phyloP scores from a whole-genome alignment of 2,888 invertebrate species.

The Drosophila cyrtoloma region DNA sequence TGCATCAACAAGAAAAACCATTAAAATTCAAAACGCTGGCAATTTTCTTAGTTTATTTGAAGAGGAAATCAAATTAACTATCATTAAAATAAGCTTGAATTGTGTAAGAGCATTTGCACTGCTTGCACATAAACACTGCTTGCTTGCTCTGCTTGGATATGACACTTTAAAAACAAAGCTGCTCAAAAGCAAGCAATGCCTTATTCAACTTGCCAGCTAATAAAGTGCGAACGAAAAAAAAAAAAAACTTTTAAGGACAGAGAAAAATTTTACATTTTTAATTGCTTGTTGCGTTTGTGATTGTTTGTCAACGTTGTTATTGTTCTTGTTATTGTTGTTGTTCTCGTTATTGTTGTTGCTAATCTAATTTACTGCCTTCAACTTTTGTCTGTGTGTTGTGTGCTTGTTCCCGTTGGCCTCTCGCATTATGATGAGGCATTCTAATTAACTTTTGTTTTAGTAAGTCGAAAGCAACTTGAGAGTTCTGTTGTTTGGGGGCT shows the following conservation, averaged over 20 bases:
- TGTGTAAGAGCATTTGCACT: constrained; percentile 1
- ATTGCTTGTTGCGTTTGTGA: constrained; percentile 74
- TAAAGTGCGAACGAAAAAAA: constrained; percentile 38
- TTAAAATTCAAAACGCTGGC: not conserved
- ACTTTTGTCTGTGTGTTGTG: constrained; percentile 60
- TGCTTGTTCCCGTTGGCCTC: constrained; percentile 54
- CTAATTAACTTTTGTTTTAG: constrained; percentile 81
- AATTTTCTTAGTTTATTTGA: not conserved
- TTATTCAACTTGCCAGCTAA: constrained; percentile 49
- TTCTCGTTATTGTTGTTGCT: constrained; percentile 62
- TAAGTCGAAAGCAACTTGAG: constrained; percentile 72
- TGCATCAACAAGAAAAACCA: not conserved
- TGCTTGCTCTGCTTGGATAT: constrained; percentile 36
- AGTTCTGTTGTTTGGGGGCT: constrained; percentile 42
- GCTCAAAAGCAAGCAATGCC: constrained; percentile 54
- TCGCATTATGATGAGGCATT: constrained; percentile 77
- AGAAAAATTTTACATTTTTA: constrained; percentile 73
- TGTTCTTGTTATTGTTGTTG: constrained; percentile 37
- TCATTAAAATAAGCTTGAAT: not conserved
- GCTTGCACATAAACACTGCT: constrained; percentile 21
- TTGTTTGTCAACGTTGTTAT: constrained; percentile 71
- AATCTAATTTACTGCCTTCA: constrained; percentile 81
- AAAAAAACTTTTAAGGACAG: constrained; percentile 13
- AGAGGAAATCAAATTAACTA: not conserved
- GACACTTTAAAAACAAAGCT: constrained; percentile 6